Conservation (phyloP, 2,888 invertebrate species). For the Ophion ventricosus region DNA sequence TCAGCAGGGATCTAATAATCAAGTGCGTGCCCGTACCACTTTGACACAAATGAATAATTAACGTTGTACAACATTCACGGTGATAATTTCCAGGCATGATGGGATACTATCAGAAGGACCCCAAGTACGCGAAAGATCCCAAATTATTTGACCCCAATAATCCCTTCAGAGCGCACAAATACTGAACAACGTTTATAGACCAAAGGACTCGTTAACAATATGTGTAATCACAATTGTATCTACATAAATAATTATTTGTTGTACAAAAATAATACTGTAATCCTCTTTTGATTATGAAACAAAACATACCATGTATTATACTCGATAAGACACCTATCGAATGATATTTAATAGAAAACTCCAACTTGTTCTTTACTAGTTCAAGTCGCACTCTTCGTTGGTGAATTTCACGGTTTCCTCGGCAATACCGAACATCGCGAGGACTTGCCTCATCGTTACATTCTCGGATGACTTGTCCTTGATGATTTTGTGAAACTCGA, state of each 20-base stretch:
- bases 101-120: conserved; percentile 92
- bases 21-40: neutral
- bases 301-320: conserved; percentile 3
- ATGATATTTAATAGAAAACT: neutral
- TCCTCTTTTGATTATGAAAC: neutral
- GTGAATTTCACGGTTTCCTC: conserved; percentile 83
- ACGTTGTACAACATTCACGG: neutral
- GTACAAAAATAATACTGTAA: conserved; percentile 12
- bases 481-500: conserved; percentile 84
- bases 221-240: conserved; percentile 56
- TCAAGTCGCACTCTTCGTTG: conserved; percentile 83
- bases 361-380: conserved; percentile 28
- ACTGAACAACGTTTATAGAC: conserved; percentile 83
- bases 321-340: neutral
- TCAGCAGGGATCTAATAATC: neutral
- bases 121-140: conserved; percentile 93
- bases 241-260: conserved; percentile 52
- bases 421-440: conserved; percentile 84
- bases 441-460: conserved; percentile 84
- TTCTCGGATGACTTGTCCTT: conserved; percentile 83
- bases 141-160: conserved; percentile 94
- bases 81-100: conserved; percentile 86
- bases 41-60: neutral
- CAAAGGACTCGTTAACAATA: conserved; percentile 62
- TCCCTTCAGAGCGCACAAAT: conserved; percentile 92